Percentiles rank a stretch among this genome's conserved stretches.
Evolutionary conservation across 2,113 vertebrate species (phyloP).

Genomic region (Epinephelus cyanopodus): DNA sequence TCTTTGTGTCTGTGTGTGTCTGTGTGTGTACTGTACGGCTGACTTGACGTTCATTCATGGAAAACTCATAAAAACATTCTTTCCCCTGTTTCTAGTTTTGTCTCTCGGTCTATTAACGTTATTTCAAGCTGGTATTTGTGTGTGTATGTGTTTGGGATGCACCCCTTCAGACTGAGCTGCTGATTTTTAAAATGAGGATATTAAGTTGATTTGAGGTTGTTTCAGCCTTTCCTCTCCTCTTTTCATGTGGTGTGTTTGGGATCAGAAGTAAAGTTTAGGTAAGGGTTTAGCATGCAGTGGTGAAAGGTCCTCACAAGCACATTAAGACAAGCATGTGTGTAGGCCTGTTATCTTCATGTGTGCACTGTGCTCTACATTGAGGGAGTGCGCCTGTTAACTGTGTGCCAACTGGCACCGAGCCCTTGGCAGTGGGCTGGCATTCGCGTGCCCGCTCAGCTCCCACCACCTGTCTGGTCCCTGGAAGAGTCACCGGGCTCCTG

Average conservation of each 20-base stretch:
- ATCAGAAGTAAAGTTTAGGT: slow-evolving; percentile 39
- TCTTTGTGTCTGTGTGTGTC: neutral
- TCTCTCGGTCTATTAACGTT: neutral
- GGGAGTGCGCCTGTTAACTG: slow-evolving; percentile 74
- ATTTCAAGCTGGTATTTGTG: neutral
- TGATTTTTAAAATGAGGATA: neutral
- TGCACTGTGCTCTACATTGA: slow-evolving; percentile 74
- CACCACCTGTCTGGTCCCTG: slow-evolving; percentile 86
- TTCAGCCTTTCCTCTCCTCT: slow-evolving; percentile 13
- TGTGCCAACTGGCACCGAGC: slow-evolving; percentile 81
- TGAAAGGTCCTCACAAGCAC: slow-evolving; percentile 60
- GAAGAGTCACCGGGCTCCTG: slow-evolving; percentile 77
- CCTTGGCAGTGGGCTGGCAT: slow-evolving; percentile 75
- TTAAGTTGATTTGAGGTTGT: neutral
- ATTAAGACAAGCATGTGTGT: slow-evolving; percentile 63
- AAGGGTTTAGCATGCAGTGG: slow-evolving; percentile 15
- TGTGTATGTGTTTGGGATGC: neutral
- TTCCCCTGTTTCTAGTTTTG: neutral
- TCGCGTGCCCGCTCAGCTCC: slow-evolving; percentile 77
- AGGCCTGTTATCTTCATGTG: slow-evolving; percentile 76
- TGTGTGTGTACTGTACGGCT: neutral
- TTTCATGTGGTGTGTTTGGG: slow-evolving; percentile 31
- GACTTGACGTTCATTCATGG: neutral
- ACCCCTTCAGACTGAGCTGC: neutral
- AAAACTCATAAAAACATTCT: neutral